phyloP scores from a whole-genome alignment of 2,888 invertebrate species.

The Strigamia transsilvanica region DNA sequence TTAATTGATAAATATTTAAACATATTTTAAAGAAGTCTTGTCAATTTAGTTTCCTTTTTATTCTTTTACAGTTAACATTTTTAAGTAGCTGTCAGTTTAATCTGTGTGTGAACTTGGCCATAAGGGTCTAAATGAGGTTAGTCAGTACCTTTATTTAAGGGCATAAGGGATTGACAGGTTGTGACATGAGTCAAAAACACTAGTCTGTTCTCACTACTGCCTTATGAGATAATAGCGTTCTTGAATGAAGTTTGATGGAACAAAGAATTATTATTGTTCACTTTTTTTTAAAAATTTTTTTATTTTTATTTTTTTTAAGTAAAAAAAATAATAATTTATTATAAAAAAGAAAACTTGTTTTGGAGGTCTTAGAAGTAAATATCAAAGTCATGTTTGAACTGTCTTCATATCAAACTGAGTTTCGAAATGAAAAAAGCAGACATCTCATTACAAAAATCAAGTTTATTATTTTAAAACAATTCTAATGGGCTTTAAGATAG shows the following conservation, averaged over 20 bases:
- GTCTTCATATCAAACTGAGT: constrained; percentile 13
- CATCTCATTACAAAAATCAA: constrained; percentile 16
- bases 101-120: constrained; percentile 46
- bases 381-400: constrained; percentile 7
- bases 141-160: constrained; percentile 9
- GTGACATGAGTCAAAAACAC: constrained; percentile 49
- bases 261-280: neutral
- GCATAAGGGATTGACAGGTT: constrained; percentile 48
- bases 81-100: constrained; percentile 41
- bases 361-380: constrained; percentile 17
- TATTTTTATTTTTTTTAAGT: neutral
- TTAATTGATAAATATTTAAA: constrained; percentile 42
- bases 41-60: neutral
- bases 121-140: constrained; percentile 36
- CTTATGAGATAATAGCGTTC: neutral
- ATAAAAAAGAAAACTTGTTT: constrained; percentile 2
- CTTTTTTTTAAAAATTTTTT: neutral
- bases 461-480: constrained; percentile 22
- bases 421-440: constrained; percentile 1
- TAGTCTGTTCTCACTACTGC: constrained; percentile 18
- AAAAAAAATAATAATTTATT: neutral
- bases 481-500: constrained; percentile 14
- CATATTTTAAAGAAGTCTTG: constrained; percentile 30
- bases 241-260: neutral
- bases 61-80: constrained; percentile 13